phyloP scores from a whole-genome alignment of 2,888 invertebrate genomes.

The Timema podura region DNA sequence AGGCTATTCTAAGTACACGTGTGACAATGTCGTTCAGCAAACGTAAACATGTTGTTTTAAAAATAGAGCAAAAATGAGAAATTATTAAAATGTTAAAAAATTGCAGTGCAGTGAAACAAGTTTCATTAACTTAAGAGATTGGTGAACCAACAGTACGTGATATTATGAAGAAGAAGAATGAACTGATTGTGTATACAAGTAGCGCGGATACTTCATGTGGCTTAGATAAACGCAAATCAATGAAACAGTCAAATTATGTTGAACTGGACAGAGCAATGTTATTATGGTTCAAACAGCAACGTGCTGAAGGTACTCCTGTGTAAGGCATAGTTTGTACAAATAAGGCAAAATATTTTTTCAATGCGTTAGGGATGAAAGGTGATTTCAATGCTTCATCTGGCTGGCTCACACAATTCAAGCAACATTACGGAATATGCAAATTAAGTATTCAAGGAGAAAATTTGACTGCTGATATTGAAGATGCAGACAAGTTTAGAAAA shows the following conservation, averaged over 20 bases:
- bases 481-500: not conserved
- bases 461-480: not conserved
- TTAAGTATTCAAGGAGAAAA: not conserved
- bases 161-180: no score
- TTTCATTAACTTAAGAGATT: no score
- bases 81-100: no score
- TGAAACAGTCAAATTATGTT: not conserved
- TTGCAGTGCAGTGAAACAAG: no score
- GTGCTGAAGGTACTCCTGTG: not conserved
- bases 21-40: no score
- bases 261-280: not conserved
- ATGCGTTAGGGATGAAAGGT: not conserved
- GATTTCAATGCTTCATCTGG: not conserved
- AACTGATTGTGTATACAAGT: no score
- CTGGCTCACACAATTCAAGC: not conserved
- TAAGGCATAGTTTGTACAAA: not conserved
- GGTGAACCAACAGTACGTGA: no score
- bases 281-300: not conserved
- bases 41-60: no score
- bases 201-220: not conserved
- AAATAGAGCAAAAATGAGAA: no score
- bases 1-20: no score
- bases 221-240: not conserved
- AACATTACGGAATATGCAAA: not conserved
- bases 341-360: not conserved